Evolutionary conservation across 2,113 vertebrate species (phyloP).

Genomic region (Chunga burmeisteri): DNA sequence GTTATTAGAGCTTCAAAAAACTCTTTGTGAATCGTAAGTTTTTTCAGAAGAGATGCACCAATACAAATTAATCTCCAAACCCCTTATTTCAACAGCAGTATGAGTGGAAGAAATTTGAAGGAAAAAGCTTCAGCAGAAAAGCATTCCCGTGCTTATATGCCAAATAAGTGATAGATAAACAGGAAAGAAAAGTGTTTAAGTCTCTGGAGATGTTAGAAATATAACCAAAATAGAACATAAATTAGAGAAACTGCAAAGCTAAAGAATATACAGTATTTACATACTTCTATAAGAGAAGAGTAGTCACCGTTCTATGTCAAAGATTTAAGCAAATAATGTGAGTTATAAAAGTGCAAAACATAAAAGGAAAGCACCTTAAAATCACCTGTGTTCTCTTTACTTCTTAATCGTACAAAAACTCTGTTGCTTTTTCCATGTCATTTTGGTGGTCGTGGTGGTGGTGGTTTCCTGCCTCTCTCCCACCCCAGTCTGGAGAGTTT

Average conservation of each 20-base stretch:
- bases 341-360: neutral
- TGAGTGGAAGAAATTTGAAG: neutral
- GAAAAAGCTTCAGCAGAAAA: neutral
- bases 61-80: neutral
- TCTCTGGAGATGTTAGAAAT: neutral
- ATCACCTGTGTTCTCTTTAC: neutral
- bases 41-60: neutral
- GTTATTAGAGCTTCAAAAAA: neutral
- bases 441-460: accelerated
- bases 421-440: neutral
- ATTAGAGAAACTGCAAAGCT: neutral
- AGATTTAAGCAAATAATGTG: neutral
- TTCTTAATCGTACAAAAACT: neutral
- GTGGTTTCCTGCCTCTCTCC: neutral
- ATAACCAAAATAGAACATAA: neutral
- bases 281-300: neutral
- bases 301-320: neutral
- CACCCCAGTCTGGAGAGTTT: neutral
- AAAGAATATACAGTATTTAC: neutral
- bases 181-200: neutral
- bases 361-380: neutral
- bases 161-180: neutral
- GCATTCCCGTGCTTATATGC: neutral
- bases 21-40: neutral
- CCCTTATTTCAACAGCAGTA: neutral